A percentile compares a stretch with the other conserved stretches of the same genome.
Conservation (phyloP, 2,888 invertebrate genomes). For the Cistogaster globosa region DNA sequence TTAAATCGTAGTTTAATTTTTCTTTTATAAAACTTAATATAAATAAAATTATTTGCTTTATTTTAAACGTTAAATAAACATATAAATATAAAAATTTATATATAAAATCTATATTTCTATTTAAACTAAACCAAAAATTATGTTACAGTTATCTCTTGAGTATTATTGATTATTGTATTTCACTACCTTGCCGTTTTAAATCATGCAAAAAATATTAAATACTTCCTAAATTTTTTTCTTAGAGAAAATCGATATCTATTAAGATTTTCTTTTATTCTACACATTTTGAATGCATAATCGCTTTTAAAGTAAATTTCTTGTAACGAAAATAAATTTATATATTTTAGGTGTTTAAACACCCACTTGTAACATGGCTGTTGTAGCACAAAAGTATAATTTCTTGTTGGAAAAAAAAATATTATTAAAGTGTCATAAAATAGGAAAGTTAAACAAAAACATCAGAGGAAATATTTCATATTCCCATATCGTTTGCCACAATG, state of each 20-base stretch:
- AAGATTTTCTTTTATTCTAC: slow-evolving; percentile 36
- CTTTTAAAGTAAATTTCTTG: slow-evolving; percentile 48
- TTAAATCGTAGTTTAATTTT: no score
- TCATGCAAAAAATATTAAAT: slow-evolving; percentile 19
- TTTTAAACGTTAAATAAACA: no score
- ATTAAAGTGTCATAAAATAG: slow-evolving; percentile 55
- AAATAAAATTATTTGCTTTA: no score
- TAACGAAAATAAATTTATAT: slow-evolving; percentile 16
- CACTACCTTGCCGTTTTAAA: background rate
- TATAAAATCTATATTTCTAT: background rate
- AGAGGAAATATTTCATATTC: slow-evolving; percentile 68
- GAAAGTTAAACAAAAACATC: slow-evolving; percentile 49
- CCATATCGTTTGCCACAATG: slow-evolving; percentile 64
- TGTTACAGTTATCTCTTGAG: background rate
- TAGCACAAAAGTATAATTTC: slow-evolving; percentile 27
- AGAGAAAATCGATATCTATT: slow-evolving; percentile 62
- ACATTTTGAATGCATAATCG: slow-evolving; percentile 68
- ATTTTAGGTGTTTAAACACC: slow-evolving; percentile 32
- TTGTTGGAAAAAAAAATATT: background rate
- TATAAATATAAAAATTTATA: no score
- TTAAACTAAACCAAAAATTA: slow-evolving; percentile 29
- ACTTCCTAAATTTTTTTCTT: background rate
- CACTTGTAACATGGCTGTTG: slow-evolving; percentile 16
- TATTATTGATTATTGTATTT: background rate
- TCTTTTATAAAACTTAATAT: no score